Conservation (phyloP, 2,797 vertebrate species). For the Glossophaga mutica region DNA sequence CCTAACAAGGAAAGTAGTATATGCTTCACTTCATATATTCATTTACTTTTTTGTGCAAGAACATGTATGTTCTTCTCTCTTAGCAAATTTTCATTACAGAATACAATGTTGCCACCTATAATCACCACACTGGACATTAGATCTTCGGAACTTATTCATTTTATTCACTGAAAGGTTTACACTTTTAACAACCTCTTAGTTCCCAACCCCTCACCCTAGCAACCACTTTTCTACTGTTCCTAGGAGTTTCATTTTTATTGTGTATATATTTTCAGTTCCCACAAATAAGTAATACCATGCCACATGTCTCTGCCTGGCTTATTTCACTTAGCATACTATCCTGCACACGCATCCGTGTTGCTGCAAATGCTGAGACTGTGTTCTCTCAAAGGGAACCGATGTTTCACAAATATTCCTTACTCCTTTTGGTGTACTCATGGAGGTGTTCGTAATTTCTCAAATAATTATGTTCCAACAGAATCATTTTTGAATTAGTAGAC, state of each 20-base stretch:
- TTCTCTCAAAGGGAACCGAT: not conserved
- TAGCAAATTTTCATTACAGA: not conserved
- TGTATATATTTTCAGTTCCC: not conserved
- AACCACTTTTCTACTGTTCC: not conserved
- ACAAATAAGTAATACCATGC: not conserved
- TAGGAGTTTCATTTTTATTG: not conserved
- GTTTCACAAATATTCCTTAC: not conserved
- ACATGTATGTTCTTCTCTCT: not conserved
- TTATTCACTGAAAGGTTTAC: not conserved
- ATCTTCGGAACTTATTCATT: not conserved
- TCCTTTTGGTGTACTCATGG: not conserved
- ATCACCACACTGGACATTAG: not conserved
- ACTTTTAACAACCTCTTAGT: not conserved
- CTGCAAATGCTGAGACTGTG: not conserved
- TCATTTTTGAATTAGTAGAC: not conserved
- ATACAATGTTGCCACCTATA: not conserved
- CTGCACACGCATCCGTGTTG: not conserved
- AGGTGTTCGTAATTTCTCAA: not conserved
- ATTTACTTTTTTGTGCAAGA: not conserved
- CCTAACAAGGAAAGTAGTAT: not conserved
- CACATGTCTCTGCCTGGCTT: not conserved
- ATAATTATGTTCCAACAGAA: not conserved
- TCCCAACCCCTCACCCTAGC: rapidly evolving
- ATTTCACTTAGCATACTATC: not conserved
- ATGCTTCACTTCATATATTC: not conserved